Base-by-base conservation (phyloP, 2,113 vertebrate species). In the Actinemys pallida region DNA sequence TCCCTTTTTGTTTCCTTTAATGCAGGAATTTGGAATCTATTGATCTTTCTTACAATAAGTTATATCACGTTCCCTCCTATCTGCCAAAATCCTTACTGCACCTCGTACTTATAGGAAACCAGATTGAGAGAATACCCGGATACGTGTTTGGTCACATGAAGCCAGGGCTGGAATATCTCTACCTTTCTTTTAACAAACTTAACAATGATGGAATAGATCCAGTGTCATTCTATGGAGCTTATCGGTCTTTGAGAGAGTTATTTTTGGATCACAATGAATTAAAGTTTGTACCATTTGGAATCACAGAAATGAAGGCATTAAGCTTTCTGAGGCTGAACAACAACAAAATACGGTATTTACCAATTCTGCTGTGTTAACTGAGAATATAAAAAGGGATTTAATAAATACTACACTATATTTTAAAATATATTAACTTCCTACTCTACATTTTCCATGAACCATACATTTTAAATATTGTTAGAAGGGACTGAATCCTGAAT, bases 91-190 rank as follows among this genome's bases (percentile, higher is more conserved):
- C 99, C 35, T 97, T 99, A 92, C 94, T 99, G 89, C 99, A 99
- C 90, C 98, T 99, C 5, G 98, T 99, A 85, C 98, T 99, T 59
- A 97, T 99, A 5, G 99, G 99, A 49, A 99, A 99, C 95, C 99
- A 98, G 92, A 99, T 99, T 14, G 99, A 99, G 94, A 98, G 99
- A 91, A 99, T 99, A 90, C 99, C 99, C 96, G 99, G 99, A 84
- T 99, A 98, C 1, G 99, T 99, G 81, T 99, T 99, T 81, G 99
- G 99, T 79, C 99, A 99, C 96, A 99, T 99, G 99, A 97, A 98
- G 14, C 99, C 99, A 4, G 99, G 99, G 20, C 94, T 99, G 53
- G 99, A 99, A 97, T 99, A 99, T 50, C 98, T 99, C 83, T 99
- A 99, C 95, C 98, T 99, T 45, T 99, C 99, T 45, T 99, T 98